These are phyloP conservation scores for Numenius arquata DNA, from an alignment of 2,113 vertebrate genomes.

Conservation along the genomic window DNA sequence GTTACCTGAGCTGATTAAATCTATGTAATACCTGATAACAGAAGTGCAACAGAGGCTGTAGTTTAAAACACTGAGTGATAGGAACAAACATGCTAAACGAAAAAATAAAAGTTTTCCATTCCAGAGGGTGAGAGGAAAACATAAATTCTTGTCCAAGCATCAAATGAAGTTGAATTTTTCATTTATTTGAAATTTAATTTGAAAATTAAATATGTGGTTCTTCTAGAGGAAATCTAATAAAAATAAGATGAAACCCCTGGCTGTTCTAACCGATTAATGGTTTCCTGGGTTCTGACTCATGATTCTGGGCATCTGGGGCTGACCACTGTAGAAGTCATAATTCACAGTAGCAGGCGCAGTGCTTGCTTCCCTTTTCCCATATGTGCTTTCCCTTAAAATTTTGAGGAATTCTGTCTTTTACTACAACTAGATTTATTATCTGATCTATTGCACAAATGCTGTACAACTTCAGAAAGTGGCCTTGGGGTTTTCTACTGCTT, in stretches of 20 bases:
- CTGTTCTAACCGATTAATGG: background rate
- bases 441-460: background rate
- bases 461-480: background rate
- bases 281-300: background rate
- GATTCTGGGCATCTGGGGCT: background rate
- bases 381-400: background rate
- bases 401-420: background rate
- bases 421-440: background rate
- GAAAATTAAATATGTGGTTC: background rate
- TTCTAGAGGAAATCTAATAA: background rate
- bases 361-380: background rate
- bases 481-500: background rate
- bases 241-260: background rate
- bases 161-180: background rate
- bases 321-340: background rate
- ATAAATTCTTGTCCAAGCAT: background rate
- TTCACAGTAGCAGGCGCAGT: background rate
- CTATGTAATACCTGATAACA: background rate
- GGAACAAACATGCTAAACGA: background rate
- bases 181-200: background rate
- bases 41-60: background rate
- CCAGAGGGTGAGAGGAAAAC: background rate
- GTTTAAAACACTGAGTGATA: background rate
- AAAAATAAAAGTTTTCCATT: background rate
- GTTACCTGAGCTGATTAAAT: background rate